Percentiles rank a stretch among this genome's conserved stretches.
Evolutionary conservation across 1,140 invertebrate genomes (phyloP).

Genomic region (Polypedilum vanderplanki): DNA sequence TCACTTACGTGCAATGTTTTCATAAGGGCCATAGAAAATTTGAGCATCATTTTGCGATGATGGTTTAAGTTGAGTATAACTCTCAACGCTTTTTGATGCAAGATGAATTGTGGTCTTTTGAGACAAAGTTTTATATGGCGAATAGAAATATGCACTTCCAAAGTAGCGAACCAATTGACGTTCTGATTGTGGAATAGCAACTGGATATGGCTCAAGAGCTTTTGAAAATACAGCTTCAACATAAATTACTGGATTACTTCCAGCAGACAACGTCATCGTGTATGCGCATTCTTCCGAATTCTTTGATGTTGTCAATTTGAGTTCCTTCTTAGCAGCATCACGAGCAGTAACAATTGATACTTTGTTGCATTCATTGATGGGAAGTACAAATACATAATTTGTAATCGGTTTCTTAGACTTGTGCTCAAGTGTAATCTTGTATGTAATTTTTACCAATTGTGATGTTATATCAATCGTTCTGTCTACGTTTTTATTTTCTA

Average conservation of each 20-base stretch:
- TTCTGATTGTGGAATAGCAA: constrained; percentile 82
- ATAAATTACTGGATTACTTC: constrained; percentile 53
- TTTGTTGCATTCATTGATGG: constrained; percentile 53
- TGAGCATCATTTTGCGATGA: constrained; percentile 67
- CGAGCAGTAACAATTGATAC: constrained; percentile 69
- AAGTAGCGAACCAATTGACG: constrained; percentile 84
- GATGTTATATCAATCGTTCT: constrained; percentile 77
- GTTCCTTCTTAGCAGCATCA: constrained; percentile 55
- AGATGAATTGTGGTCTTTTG: constrained; percentile 78
- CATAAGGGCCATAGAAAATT: constrained; percentile 82
- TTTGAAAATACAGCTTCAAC: constrained; percentile 73
- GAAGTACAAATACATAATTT: constrained; percentile 64
- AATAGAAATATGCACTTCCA: constrained; percentile 78
- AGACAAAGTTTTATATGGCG: constrained; percentile 68
- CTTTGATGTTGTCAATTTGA: constrained; percentile 50
- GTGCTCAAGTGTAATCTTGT: constrained; percentile 77
- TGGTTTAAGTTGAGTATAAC: constrained; percentile 81
- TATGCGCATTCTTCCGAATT: constrained; percentile 47
- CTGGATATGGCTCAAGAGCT: constrained; percentile 72
- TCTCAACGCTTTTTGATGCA: constrained; percentile 72
- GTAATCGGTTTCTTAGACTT: constrained; percentile 60
- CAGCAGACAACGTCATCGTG: constrained; percentile 45
- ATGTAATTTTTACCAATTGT: constrained; percentile 77
- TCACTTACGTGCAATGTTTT: constrained; percentile 54
- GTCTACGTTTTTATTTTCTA: constrained; percentile 76